A percentile compares a stretch with the other conserved stretches of the same genome.
phyloP scores from a whole-genome alignment of 2,113 vertebrate species.

The rat (Rattus norvegicus) region GRCr8 NC_086025.1:116995001-116995500 shows the following conservation, averaged over 20 bases:
- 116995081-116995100: background rate
- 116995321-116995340: background rate
- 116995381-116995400: background rate
- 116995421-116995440: background rate
- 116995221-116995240: background rate
- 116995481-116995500: background rate
- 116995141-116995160: background rate
- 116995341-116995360: background rate
- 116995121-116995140: too few species aligned
- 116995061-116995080: background rate
- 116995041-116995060: background rate
- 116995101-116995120: background rate
- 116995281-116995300: background rate
- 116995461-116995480: background rate
- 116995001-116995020: background rate
- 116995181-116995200: background rate
- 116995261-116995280: background rate
- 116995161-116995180: background rate
- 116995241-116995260: background rate
- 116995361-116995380: constrained; percentile 20
- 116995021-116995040: background rate
- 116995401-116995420: background rate
- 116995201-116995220: background rate
- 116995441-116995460: background rate
- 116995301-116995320: constrained; percentile 47